Conservation (phyloP, 2,797 vertebrate genomes). For the Intellagama lesueurii region DNA sequence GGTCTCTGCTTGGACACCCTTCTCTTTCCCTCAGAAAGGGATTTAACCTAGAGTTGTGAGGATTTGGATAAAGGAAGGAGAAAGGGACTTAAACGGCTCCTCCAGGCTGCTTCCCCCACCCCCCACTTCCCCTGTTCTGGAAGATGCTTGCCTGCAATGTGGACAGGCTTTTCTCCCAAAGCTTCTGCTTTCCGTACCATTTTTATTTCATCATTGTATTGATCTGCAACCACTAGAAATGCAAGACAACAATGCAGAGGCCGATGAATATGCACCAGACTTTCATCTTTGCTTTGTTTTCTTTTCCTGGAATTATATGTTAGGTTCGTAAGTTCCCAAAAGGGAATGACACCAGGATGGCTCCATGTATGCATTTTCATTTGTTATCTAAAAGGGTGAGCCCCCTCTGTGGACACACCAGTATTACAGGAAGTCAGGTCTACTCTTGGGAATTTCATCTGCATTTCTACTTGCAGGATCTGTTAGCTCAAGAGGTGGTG, state of each 20-base stretch:
- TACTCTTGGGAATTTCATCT: neutral
- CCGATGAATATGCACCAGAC: neutral
- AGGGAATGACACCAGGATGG: neutral
- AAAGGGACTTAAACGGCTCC: conserved; percentile 14
- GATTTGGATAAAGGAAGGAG: conserved; percentile 24
- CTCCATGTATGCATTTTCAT: neutral
- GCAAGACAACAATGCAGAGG: neutral
- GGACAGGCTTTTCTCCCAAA: conserved; percentile 2
- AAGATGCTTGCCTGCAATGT: conserved; percentile 14
- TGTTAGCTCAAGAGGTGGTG: too few species aligned
- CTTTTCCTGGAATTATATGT: fast-evolving
- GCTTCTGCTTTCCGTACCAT: neutral
- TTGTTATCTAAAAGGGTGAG: neutral
- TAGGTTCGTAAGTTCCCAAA: neutral
- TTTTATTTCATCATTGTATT: neutral
- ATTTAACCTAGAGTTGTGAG: conserved; percentile 23
- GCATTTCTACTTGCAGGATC: neutral
- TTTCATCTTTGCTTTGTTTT: neutral
- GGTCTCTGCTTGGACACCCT: neutral
- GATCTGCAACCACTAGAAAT: neutral
- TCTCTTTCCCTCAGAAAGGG: neutral
- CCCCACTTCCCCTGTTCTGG: neutral
- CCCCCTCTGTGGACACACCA: neutral
- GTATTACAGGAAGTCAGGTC: neutral
- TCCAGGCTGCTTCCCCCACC: neutral